phyloP scores from a whole-genome alignment of 1,140 invertebrate species.

The Solenopsis fugax region DNA sequence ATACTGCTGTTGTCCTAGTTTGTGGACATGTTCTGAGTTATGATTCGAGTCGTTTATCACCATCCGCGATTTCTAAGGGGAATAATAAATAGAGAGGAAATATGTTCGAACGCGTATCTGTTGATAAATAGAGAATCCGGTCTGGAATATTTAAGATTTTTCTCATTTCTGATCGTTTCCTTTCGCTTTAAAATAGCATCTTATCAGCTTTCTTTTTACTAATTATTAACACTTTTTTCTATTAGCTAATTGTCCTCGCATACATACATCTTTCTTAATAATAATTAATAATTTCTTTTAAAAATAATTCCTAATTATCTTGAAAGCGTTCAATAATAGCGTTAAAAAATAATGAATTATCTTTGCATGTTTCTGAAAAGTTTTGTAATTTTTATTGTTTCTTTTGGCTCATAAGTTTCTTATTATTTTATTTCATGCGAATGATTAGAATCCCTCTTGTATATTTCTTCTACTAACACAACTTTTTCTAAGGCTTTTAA shows the following conservation, averaged over 20 bases:
- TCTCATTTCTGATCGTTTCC: background rate
- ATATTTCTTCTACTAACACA: background rate
- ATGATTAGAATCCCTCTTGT: background rate
- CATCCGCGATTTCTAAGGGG: slow-evolving; percentile 43
- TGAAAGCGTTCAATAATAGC: background rate
- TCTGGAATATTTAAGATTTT: slow-evolving; percentile 1
- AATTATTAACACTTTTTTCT: background rate
- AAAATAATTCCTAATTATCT: background rate
- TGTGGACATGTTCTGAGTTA: slow-evolving; percentile 60
- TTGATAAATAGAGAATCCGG: slow-evolving; percentile 19
- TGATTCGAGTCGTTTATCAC: slow-evolving; percentile 62
- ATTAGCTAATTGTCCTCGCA: background rate
- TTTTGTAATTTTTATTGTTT: background rate
- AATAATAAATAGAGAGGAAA: slow-evolving; percentile 56
- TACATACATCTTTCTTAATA: background rate
- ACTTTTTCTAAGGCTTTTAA: background rate
- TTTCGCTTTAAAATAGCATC: background rate
- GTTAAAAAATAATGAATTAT: background rate
- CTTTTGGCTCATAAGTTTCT: background rate
- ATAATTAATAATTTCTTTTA: background rate
- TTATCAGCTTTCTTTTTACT: background rate
- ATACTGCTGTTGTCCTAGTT: slow-evolving; percentile 55
- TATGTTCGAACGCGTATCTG: slow-evolving; percentile 9
- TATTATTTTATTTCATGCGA: background rate
- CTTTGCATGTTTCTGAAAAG: background rate